Evolutionary conservation across 2,113 vertebrate species (phyloP), one percentile per base, ranked within the genome.

Genomic region (Toxostoma redivivum): DNA sequence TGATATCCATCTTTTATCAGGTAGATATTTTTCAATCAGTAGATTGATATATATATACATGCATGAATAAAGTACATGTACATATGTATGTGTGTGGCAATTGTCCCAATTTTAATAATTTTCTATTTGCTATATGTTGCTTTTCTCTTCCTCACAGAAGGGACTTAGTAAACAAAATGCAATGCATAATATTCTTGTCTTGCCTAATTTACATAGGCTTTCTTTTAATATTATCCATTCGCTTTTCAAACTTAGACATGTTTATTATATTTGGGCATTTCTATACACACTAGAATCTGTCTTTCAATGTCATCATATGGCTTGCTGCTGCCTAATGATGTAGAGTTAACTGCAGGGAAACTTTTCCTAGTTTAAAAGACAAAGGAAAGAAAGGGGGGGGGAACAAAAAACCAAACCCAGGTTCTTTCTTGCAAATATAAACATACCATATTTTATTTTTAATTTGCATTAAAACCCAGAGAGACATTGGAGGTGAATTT

Each of bases 381-480:
- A 78, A 53, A 40, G 5, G 4, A 21, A 19, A 51, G 30, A 64
- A 38, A n/a, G n/a, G n/a, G n/a, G n/a, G n/a, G 6, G 5, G 28
- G 11, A 53, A 53, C 14, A 42, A 42, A 11, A 40, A 40, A 40
- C 40, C 2, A 12, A 15, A 23, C 9, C 5, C 10, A 37, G 6
- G 4, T 5, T 10, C 19, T 80, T 92, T 44, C 37, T 45, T 81
- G 60, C 20, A 66, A 66, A 76, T 54, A 38, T 14, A 95, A 92
- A 61, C 21, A 21, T 30, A 74, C 10, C 15, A n/a, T 60, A 84
- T 79, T 87, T 74, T 87, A 58, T 67, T 91, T 95, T 92, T n/a
- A 81, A 23, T 90, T 89, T 91, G 20, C 90, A 81, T 40, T 5
- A 9, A 66, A 40, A 65, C 19, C 50, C 48, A 65, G 38, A 40